Evolutionary conservation across 2,888 invertebrate genomes (phyloP), one percentile per base, ranked within the genome.

Genomic region (Ichneumoninae sp.): DNA sequence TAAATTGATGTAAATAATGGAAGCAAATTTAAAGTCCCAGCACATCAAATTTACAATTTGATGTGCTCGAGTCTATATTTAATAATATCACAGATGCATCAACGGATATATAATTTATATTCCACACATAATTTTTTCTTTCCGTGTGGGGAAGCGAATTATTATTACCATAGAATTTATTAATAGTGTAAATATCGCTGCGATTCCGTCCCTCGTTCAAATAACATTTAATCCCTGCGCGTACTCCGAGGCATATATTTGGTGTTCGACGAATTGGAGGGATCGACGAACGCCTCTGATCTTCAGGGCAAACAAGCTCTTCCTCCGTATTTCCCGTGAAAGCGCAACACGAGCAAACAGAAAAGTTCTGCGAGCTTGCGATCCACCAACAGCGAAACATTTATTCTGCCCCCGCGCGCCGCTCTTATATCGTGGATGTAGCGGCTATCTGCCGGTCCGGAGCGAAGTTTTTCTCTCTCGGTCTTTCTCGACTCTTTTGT

Each of bases 281-380:
- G 70, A 52, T 80, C 77, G 77, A 72, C 77, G 36, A 50, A 71
- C 57, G 69, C 33, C 52, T 78, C 60, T 77, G 85, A 89, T 87
- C 86, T 82, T 30, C 76, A 69, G 69, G 70, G 80, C 89, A 90
- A 90, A 90, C 86, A 88, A 80, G 89, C 86, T 89, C 89, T 90
- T 87, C 90, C 89, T 90, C 87, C 88, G 88, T 89, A 90, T 88
- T 90, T 88, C 84, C 84, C 88, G 84, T 80, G 44, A 77, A 69
- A 68, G 71, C 65, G 30, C 36, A 47, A 1, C 13, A 50, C 22
- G 33, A 36, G 66, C 57, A 85, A 80, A 87, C 77, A 76, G 36
- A 78, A 85, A 81, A 83, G 70, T 77, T 44, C 65, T 19, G 40
- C 16, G 47, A 22, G 44, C 66, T 47, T n/a, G 44, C 50, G 62